phyloP scores from a whole-genome alignment of 2,888 invertebrate genomes.

The Arenicola marina region DNA sequence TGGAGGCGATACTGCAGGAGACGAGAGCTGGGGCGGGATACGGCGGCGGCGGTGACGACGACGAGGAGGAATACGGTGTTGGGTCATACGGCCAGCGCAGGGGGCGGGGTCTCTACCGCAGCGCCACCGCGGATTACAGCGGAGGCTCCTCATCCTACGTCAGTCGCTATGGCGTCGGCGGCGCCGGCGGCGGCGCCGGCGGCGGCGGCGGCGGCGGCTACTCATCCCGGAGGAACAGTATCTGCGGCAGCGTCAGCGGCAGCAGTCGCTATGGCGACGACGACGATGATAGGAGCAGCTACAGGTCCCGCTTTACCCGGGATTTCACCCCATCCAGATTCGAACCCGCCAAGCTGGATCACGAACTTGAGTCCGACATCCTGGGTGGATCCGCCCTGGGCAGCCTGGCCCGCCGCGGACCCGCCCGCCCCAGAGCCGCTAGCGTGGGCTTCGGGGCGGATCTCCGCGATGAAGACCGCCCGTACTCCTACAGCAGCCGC shows the following conservation, averaged over 20 bases:
- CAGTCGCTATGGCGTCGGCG: neutral
- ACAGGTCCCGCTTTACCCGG: too few species aligned
- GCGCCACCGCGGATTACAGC: neutral
- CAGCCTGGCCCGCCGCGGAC: neutral
- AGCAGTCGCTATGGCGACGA: neutral
- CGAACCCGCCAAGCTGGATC: neutral
- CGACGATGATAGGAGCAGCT: neutral
- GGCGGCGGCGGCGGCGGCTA: neutral
- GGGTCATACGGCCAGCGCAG: neutral
- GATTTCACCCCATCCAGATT: too few species aligned
- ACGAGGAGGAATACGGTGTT: neutral
- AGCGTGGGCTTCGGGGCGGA: neutral
- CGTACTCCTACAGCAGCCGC: neutral
- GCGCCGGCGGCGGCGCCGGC: neutral
- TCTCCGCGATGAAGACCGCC: conserved; percentile 6
- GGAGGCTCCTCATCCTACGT: neutral
- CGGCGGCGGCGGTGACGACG: too few species aligned
- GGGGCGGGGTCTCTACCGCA: neutral
- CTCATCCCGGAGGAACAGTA: too few species aligned
- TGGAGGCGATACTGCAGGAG: conserved; percentile 8
- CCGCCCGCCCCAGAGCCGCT: neutral
- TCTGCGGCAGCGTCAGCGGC: neutral
- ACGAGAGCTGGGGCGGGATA: neutral
- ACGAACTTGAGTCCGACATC: neutral
- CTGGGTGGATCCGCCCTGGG: conserved; percentile 3